A percentile compares a stretch with the other conserved stretches of the same genome.
Evolutionary conservation across 2,888 invertebrate genomes (phyloP).

Genomic region (Pterobdella sp.): DNA sequence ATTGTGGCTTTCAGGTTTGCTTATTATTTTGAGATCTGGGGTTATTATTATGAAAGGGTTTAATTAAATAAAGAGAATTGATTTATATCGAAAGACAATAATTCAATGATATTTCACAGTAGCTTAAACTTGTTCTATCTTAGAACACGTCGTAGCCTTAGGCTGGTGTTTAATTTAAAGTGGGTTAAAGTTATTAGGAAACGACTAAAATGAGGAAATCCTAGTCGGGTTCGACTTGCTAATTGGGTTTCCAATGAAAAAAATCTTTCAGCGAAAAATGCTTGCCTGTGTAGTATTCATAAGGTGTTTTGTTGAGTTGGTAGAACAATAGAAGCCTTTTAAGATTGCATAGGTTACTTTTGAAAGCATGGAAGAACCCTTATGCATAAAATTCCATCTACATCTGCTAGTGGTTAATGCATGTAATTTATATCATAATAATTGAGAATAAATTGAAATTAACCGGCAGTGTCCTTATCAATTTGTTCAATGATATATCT

Average conservation of each 20-base stretch:
- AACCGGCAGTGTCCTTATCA: neutral
- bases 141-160: neutral
- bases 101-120: no score
- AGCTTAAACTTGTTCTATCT: no score
- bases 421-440: neutral
- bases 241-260: neutral
- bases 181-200: constrained; percentile 9
- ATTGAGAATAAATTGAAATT: neutral
- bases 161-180: neutral
- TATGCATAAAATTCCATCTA: neutral
- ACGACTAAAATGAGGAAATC: neutral
- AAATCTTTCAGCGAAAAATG: neutral
- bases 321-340: no score
- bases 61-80: no score
- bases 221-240: neutral
- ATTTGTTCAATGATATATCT: neutral
- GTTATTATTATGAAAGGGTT: no score
- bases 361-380: neutral
- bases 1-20: no score
- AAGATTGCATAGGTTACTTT: neutral
- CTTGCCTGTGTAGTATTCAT: neutral
- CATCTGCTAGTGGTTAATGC: constrained; percentile 1
- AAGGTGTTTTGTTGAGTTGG: no score
- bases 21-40: no score
- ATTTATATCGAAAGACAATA: no score